Evolutionary conservation across 1,140 invertebrate species (phyloP).

Genomic region (Mercenaria mercenaria): DNA sequence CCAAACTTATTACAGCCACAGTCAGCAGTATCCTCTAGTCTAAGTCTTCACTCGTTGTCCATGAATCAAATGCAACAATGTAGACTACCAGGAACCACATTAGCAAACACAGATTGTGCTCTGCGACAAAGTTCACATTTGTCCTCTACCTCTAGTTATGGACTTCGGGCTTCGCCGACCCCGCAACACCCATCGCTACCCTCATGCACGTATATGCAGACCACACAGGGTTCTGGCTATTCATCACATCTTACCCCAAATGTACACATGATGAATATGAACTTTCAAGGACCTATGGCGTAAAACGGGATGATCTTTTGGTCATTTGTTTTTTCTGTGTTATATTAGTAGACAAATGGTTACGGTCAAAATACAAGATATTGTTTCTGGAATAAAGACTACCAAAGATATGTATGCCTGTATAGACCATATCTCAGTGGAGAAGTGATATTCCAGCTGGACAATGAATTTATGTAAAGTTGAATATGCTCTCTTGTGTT

Average conservation of each 20-base stretch:
- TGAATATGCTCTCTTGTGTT: too few relatives aligned
- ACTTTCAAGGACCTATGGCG: conserved; percentile 81
- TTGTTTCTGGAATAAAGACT: too few relatives aligned
- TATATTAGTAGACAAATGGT: neutral
- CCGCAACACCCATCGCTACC: conserved; percentile 77
- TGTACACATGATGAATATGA: conserved; percentile 84
- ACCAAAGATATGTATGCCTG: too few relatives aligned
- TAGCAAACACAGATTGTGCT: conserved; percentile 75
- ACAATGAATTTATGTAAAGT: too few relatives aligned
- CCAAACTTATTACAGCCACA: conserved; percentile 67
- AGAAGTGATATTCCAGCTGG: too few relatives aligned
- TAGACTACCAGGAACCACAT: conserved; percentile 71
- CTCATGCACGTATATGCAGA: conserved; percentile 83
- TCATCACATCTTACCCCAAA: conserved; percentile 78
- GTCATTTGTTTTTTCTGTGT: neutral
- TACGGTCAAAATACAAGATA: too few relatives aligned
- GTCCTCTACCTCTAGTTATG: conserved; percentile 73
- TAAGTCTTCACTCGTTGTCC: conserved; percentile 69
- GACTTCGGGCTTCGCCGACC: conserved; percentile 74
- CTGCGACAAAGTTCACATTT: conserved; percentile 74
- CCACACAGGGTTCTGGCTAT: conserved; percentile 76
- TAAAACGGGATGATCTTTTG: conserved; percentile 65
- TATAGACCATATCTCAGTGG: too few relatives aligned
- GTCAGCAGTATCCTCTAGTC: conserved; percentile 69
- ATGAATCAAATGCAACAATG: conserved; percentile 80